phyloP scores from a whole-genome alignment of 2,888 invertebrate genomes.

The Mythimna ferrago region DNA sequence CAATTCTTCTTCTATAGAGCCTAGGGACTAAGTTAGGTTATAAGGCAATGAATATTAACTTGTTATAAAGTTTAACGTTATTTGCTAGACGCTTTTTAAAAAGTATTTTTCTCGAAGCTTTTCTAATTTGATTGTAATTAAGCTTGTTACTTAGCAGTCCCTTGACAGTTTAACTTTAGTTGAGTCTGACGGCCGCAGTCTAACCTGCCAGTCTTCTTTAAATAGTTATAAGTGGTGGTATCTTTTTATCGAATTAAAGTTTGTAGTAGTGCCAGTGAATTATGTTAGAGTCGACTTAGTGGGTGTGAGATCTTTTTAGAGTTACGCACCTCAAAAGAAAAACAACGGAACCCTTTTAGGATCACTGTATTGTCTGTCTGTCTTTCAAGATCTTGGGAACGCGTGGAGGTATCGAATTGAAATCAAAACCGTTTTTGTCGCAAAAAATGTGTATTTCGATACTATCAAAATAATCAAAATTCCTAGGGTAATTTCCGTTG shows the following conservation, averaged over 20 bases:
- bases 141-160: conserved; percentile 53
- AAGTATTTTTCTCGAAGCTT: conserved; percentile 43
- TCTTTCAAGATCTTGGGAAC: no score
- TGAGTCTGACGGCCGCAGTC: conserved; percentile 13
- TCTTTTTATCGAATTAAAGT: conserved; percentile 25
- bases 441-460: no score
- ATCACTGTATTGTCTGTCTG: no score
- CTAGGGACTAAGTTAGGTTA: background rate
- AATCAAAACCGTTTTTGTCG: no score
- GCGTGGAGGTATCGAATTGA: no score
- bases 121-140: conserved; percentile 61
- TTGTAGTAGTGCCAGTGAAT: conserved; percentile 5
- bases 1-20: background rate
- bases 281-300: background rate
- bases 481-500: no score
- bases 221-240: conserved; percentile 31
- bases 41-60: conserved; percentile 38
- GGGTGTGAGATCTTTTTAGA: background rate
- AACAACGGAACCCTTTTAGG: no score
- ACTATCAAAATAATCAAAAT: no score
- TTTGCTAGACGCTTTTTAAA: conserved; percentile 40
- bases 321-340: no score
- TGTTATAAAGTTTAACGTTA: conserved; percentile 25
- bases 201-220: conserved; percentile 36
- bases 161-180: conserved; percentile 53